Base-by-base conservation (phyloP, 2,888 invertebrate species). In the Drosophila sordidapex region DNA sequence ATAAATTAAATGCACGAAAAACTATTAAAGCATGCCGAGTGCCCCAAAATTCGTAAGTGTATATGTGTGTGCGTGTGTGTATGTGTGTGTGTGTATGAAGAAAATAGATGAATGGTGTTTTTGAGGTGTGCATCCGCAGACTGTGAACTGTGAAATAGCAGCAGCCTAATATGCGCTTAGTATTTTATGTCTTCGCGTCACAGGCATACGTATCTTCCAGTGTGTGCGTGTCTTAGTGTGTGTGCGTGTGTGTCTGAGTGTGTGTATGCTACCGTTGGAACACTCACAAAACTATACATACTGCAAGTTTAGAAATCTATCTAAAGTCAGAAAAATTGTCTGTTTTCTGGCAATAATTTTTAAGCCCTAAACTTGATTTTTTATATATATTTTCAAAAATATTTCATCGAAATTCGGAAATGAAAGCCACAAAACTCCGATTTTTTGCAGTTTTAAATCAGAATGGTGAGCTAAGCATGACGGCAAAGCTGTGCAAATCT, bases 1-100 rank as follows among this genome's bases (percentile, higher is more conserved):
- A 87, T 85, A 85, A 85, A 87, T 85, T 85, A 87, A 84, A 87
- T 82, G 81, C 82, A 87, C 78, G 87, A 67, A 84, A 84, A 85
- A 85, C 84, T 85, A 85, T 87, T 87, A 84, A 82, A 82, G 79
- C 72, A 81, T 79, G 65, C 54, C 63, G 65, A 53, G 31, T 61
- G 56, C 49, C 49, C 27, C 49, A 46, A 46, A 25, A 46, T 15
- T 13, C 15, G 2, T 25, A 46, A 13, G 21, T 46, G 4, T 59
- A 59, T 38, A 35, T 60, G 49, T 60, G 54, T 40, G 58, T 38
- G 38, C 51, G 53, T 58, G 40, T 29, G 57, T 65, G 59, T 52
- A 58, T 40, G 51, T 64, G 49, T 64, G 31, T 53, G 53, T 38
- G 40, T 36, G 48, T 57, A 58, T 83, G 83, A 81, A 81, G 83